Conservation (phyloP, 2,888 invertebrate genomes). For the Flexamia atlantica region DNA sequence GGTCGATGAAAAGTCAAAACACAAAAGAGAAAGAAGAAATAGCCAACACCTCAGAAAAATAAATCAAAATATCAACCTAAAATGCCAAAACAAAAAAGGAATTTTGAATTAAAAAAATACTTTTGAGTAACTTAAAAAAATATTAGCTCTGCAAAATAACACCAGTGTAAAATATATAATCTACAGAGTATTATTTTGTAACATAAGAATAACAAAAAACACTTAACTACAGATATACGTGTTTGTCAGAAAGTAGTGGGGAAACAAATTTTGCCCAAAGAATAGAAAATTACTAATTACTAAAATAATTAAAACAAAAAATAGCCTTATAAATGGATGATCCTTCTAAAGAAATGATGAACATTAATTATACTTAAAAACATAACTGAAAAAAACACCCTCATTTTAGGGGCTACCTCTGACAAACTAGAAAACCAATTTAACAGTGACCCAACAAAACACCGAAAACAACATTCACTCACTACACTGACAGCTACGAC, state of each 20-base stretch:
- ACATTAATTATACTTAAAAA: too few relatives aligned
- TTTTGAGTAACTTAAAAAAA: too few relatives aligned
- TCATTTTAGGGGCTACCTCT: not conserved
- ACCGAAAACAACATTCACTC: conserved; percentile 8
- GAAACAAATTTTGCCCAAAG: not conserved
- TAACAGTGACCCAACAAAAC: not conserved
- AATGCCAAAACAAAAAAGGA: too few relatives aligned
- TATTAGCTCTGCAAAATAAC: not conserved
- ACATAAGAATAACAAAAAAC: not conserved
- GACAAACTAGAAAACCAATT: not conserved
- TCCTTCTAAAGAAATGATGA: too few relatives aligned
- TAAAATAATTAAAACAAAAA: too few relatives aligned
- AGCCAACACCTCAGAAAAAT: too few relatives aligned
- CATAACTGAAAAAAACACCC: not conserved
- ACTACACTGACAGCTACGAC: conserved; percentile 24
- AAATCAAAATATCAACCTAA: too few relatives aligned
- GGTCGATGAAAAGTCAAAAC: conserved; percentile 33
- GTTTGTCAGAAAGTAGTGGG: not conserved
- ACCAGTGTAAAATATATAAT: conserved; percentile 7
- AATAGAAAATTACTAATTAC: too few relatives aligned
- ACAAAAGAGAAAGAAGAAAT: conserved; percentile 29
- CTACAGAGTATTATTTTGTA: not conserved
- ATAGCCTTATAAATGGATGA: too few relatives aligned
- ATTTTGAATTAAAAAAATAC: too few relatives aligned
- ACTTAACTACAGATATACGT: not conserved